Base-by-base conservation (phyloP, 2,888 invertebrate genomes). In the Tenthredo mesomela region DNA sequence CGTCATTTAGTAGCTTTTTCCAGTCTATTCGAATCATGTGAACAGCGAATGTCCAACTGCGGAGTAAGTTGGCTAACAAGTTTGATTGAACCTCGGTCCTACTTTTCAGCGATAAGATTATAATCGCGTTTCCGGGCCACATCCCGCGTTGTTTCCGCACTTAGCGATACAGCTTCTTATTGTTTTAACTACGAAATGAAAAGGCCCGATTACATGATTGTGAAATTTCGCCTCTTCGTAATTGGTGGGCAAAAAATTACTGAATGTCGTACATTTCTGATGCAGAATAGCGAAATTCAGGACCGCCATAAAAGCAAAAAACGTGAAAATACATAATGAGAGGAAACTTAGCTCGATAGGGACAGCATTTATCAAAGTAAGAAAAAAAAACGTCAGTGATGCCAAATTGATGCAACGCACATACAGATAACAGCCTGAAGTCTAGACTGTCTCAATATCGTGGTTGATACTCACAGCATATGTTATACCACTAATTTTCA, bases 61-160 rank as follows among this genome's bases (percentile, higher is more conserved):
- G 40, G 15, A 73, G 25, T 73, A 47, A 21, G 25, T 73, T 73
- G 5, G 43, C 43, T 73, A 9, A 43, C 43, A 73, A 25, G 47
- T 73, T 73, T 73, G 43, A 73, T 73, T 47, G 25, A 73, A 73
- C 12, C 40, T 4, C 25, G 47, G 40, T 40, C 73, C 21, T 21
- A 25, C 4, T 47, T 43, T 47, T 43, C 1, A 73, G 73, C 47
- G 73, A 73, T 73, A 73, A 73, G 40, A n/a, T 73, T 73, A 73
- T 73, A 73, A 73, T 73, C 73, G n/a, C 73, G 10, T 43, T 40
- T 73, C 73, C 73, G 73, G 73, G 73, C 43, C 15, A 73, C 40
- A 47, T 21, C 21, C 21, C 73, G 15, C 43, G 73, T 47, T 54
- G 54, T 7, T 54, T 54, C 54, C 54, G n/a, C 54, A 54, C 54